Base-by-base conservation (phyloP, 2,888 invertebrate genomes). In the Troides aeacus region DNA sequence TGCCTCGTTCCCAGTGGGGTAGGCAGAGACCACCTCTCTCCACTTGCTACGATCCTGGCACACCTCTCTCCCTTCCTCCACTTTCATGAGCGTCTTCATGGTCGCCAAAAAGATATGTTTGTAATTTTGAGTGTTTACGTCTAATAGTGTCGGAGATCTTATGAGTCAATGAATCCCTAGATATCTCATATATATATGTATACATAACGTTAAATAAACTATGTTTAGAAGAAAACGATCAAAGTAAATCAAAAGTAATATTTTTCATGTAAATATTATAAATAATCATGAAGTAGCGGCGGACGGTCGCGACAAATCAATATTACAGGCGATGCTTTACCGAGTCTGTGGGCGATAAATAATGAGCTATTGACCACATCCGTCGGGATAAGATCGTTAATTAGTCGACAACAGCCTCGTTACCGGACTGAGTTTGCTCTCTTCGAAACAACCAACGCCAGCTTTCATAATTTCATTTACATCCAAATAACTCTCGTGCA, bases 331-430 rank as follows among this genome's bases (percentile, higher is more conserved):
- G 50, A 65, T 66, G 62, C 62, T 70, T 70, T 66, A 70, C 62
- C 53, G 62, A 58, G 53, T 70, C 70, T 58, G 53, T 53, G 62
- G 62, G 50, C 62, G 59, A 70, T 70, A 66, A 70, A 66, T 66
- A 66, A 70, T 62, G 62, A 62, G 62, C 46, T 70, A 66, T 62
- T 69, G 69, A 70, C 66, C 70, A 62, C 69, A 69, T 69, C 69
- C 69, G 70, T 62, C 36, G 70, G 70, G 70, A 70, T 66, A 66
- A 70, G 62, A 66, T 70, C 62, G 61, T 70, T 70, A 70, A 70
- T 70, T 70, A 66, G 70, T 66, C 57, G n/a, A 39, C 69, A 36
- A 68, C 68, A 61, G 59, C 53, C 53, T 69, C 18, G 60, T 59
- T 65, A 65, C 59, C 59, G 59, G 64, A 53, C 46, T 23, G 68